Conservation (phyloP, 2,888 invertebrate species). For the Lydus trimaculatus region DNA sequence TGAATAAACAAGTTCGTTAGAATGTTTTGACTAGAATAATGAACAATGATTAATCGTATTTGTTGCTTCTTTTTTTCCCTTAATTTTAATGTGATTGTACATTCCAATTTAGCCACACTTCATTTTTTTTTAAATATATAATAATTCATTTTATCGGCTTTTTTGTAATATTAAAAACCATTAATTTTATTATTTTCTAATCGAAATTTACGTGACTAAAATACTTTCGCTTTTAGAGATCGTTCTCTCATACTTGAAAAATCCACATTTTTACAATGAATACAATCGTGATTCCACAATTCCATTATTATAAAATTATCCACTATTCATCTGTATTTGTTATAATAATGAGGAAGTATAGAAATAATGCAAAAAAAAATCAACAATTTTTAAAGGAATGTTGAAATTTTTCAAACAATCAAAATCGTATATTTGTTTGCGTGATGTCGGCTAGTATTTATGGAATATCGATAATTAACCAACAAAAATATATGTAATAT, state of each 20-base stretch:
- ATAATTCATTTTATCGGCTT: neutral
- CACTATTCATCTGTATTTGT: neutral
- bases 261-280: too few relatives aligned
- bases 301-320: conserved; percentile 1
- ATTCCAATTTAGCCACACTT: neutral
- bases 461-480: neutral
- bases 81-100: neutral
- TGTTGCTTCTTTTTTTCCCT: neutral
- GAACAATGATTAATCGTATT: neutral
- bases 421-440: neutral
- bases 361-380: neutral
- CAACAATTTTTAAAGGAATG: neutral
- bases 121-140: too few relatives aligned
- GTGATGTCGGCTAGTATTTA: neutral
- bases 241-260: neutral
- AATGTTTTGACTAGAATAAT: neutral
- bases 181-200: neutral
- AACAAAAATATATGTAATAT: neutral
- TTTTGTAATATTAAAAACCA: neutral
- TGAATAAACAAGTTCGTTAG: conserved; percentile 1
- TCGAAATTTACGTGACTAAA: neutral
- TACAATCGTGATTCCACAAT: neutral
- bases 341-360: neutral
- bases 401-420: neutral
- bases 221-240: conserved; percentile 1